Evolutionary conservation across 2,797 vertebrate genomes (phyloP).

Genomic region (Scleropages formosus): DNA sequence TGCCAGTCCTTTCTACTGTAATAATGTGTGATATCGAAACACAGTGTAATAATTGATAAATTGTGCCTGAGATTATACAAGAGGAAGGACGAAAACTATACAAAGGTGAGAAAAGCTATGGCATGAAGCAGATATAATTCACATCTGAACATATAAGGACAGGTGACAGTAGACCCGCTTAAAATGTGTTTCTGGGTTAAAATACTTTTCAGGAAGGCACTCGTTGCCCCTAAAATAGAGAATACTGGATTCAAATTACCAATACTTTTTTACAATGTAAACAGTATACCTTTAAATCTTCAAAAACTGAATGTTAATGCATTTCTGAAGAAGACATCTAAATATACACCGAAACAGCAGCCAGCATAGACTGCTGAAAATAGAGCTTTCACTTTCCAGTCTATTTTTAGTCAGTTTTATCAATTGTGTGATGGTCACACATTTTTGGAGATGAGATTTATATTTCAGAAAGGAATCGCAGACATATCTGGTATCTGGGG

Average conservation of each 20-base stretch:
- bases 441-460: slow-evolving; percentile 20
- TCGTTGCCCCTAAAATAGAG: background rate
- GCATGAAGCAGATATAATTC: background rate
- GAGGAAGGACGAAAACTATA: too few species aligned
- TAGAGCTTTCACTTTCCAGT: slow-evolving; percentile 11
- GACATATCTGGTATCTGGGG: slow-evolving; percentile 22
- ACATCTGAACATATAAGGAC: background rate
- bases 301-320: slow-evolving; percentile 8
- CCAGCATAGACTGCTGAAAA: slow-evolving; percentile 19
- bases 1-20: background rate
- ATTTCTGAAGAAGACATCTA: slow-evolving; percentile 10
- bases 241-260: slow-evolving; percentile 6
- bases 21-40: background rate
- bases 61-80: background rate
- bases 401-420: slow-evolving; percentile 34
- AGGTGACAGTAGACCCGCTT: background rate
- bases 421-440: slow-evolving; percentile 30
- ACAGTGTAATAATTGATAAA: background rate
- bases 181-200: background rate
- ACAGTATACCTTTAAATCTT: background rate
- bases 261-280: background rate
- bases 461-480: slow-evolving; percentile 18
- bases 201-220: background rate
- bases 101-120: too few species aligned
- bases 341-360: slow-evolving; percentile 1